These are phyloP conservation scores for Ochropleura plecta DNA, from an alignment of 2,888 invertebrate species.

Conservation along the genomic window DNA sequence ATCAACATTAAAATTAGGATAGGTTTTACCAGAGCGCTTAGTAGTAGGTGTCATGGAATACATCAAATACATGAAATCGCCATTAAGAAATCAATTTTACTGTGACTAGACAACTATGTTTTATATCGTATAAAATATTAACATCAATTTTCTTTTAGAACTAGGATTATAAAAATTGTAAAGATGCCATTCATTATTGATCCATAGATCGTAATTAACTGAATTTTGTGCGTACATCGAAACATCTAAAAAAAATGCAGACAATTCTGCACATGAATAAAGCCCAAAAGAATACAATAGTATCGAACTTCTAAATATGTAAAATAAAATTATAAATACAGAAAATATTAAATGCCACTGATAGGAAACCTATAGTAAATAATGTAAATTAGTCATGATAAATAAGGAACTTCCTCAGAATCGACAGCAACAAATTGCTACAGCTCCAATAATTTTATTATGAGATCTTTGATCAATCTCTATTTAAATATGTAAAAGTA, in stretches of 20 bases:
- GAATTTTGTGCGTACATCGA: slow-evolving; percentile 35
- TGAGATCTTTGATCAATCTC: slow-evolving; percentile 65
- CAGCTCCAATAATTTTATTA: slow-evolving; percentile 42
- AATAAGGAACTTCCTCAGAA: slow-evolving; percentile 38
- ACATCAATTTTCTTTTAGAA: slow-evolving; percentile 61
- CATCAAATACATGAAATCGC: slow-evolving; percentile 49
- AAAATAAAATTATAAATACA: slow-evolving; percentile 61
- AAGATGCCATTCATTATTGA: slow-evolving; percentile 40
- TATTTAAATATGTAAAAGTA: slow-evolving; percentile 46
- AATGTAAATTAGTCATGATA: slow-evolving; percentile 51
- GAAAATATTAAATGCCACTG: slow-evolving; percentile 68
- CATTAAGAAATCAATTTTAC: slow-evolving; percentile 55
- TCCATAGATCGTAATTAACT: slow-evolving; percentile 32
- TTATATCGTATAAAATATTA: slow-evolving; percentile 63
- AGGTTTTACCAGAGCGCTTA: slow-evolving; percentile 71
- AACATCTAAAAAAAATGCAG: slow-evolving; percentile 37
- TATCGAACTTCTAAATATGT: slow-evolving; percentile 49
- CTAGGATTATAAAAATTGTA: slow-evolving; percentile 64
- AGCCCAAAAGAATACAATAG: slow-evolving; percentile 53
- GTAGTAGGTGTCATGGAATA: slow-evolving; percentile 67
- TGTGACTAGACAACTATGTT: slow-evolving; percentile 71
- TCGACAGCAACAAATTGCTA: slow-evolving; percentile 36
- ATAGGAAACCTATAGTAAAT: slow-evolving; percentile 68
- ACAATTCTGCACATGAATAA: slow-evolving; percentile 43
- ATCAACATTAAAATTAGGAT: slow-evolving; percentile 76